Base-by-base conservation (phyloP, 2,888 invertebrate genomes). In the Asteroscopus sphinx region DNA sequence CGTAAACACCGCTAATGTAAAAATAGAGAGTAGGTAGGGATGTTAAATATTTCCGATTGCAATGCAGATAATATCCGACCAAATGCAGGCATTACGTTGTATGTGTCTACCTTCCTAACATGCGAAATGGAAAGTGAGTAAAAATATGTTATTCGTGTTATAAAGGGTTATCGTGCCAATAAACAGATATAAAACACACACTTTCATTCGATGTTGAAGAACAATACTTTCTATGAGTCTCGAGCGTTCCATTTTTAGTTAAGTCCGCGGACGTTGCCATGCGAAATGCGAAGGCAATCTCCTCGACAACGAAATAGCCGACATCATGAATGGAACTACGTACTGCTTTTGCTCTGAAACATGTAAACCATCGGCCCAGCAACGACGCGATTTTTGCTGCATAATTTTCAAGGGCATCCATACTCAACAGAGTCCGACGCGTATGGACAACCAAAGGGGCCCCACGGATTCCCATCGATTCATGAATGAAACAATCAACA, bases 371-470 rank as follows among this genome's bases (percentile, higher is more conserved):
- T 82, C 79, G 71, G 79, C 80, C 77, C 76, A 81, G 80, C 85
- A 83, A 85, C 88, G 81, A 86, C 86, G 83, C 84, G 84, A 89
- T 88, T 90, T 93, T 90, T 89, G 90, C 93, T 93, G 94, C 93
- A 94, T 91, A 92, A 90, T 94, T 93, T 94, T 94, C 94, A 94
- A 94, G 94, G 94, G 92, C 94, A 94, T 85, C 81, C 77, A 73
- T 81, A 81, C 82, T 77, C 70, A 81, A 80, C 76, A 79, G 56
- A 70, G 46, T 45, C 63, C 62, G 74, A 79, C 81, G 80, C 83
- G 86, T 82, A 85, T 84, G 83, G 84, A 78, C 77, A 76, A 75
- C 72, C 59, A 59, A 75, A 67, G 74, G 70, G 80, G 77, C 79
- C 79, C 73, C 76, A 57, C 76, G 56, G 66, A 85, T 86, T 85